Evolutionary conservation across 2,888 invertebrate genomes (phyloP), one percentile per base, ranked within the genome.

Genomic region (Eulithis testata): DNA sequence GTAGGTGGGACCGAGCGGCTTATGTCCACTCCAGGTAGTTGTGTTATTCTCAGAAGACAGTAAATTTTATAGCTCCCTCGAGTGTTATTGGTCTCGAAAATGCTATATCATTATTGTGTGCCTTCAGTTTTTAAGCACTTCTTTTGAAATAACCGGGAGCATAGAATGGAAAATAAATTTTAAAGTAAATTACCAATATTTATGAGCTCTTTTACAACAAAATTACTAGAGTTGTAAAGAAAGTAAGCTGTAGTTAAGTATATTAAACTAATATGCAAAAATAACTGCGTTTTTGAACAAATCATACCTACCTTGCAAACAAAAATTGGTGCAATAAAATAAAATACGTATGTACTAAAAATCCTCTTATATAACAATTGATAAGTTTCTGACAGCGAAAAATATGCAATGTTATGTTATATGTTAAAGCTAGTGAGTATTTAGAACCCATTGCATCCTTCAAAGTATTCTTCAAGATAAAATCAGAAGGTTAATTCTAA

Each of bases 51-150:
- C 53, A 59, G 74, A 74, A 75, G 73, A 69, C 71, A 73, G 71
- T 73, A 70, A 73, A 73, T 70, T 71, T 76, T 74, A 76, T 71
- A 68, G 68, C 72, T 52, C 61, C 64, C 66, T 71, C 70, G 50
- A 73, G 69, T 68, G 69, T 73, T 76, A 73, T 74, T 74, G 74
- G 72, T 72, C 73, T 74, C 65, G 67, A 71, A 73, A 74, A 72
- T 70, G 63, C 71, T 63, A 64, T 70, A 66, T 72, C 63, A 76
- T 76, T 73, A 73, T 56, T 51, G 65, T 63, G 58, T 68, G 31
- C 8, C 72, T 63, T 66, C 52, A 56, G 66, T 68, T 71, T 72
- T 71, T 66, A 64, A 66, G 56, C 49, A 65, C 59, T 62, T 68
- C 58, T 64, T 59, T 69, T 44, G 45, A 66, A 73, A 70, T 66